Conservation (phyloP, 2,113 vertebrate genomes). For the Regulus satrapa region DNA sequence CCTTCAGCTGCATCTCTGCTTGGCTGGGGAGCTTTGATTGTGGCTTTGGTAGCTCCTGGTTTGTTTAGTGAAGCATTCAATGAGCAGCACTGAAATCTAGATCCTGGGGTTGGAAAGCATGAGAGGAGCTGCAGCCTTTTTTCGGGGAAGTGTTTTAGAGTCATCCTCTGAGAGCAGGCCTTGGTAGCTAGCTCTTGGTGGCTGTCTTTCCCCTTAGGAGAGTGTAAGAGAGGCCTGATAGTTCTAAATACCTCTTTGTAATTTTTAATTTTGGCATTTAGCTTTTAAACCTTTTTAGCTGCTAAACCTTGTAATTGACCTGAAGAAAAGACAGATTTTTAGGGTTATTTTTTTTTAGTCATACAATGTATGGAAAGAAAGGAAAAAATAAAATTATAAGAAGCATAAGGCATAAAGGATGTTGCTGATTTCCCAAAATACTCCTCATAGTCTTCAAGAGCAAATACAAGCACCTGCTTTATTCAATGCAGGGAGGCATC, state of each 20-base stretch:
- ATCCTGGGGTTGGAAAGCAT: fast-evolving
- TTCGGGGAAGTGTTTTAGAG: neutral
- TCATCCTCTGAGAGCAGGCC: neutral
- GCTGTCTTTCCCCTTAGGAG: fast-evolving
- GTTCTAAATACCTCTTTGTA: neutral
- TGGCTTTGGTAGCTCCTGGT: fast-evolving
- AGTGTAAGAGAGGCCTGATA: neutral
- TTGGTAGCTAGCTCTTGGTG: neutral
- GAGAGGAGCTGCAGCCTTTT: neutral
- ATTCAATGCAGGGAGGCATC: neutral
- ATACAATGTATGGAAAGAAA: neutral
- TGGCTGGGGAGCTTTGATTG: fast-evolving
- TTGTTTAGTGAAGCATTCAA: neutral
- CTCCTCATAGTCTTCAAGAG: neutral
- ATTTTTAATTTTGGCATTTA: neutral
- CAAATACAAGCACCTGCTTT: neutral
- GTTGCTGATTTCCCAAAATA: neutral
- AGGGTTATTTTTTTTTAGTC: neutral
- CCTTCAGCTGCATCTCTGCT: fast-evolving
- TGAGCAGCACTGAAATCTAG: neutral
- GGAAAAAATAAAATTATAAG: neutral
- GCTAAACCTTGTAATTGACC: neutral
- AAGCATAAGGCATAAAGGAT: neutral
- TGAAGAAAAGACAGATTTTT: neutral
- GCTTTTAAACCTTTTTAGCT: neutral